Conservation (phyloP, 1,140 invertebrate species). For the Zelostemma sp. region DNA sequence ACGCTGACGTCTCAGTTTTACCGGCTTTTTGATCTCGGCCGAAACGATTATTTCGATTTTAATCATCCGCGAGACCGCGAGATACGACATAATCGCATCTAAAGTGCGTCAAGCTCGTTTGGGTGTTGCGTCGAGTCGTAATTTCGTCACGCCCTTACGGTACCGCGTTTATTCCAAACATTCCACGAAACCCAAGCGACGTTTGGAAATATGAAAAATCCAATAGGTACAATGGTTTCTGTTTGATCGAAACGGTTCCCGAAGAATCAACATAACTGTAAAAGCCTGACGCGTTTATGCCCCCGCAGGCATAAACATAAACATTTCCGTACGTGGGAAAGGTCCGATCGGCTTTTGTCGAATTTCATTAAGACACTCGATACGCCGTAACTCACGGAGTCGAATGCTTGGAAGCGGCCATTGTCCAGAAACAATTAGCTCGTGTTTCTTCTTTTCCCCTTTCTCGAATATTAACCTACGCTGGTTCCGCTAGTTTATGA, state of each 20-base stretch:
- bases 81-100: too few relatives aligned
- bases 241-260: background rate
- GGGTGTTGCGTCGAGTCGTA: background rate
- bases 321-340: slow-evolving; percentile 11
- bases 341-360: background rate
- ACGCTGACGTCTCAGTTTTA: background rate
- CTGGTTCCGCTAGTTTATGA: slow-evolving; percentile 18
- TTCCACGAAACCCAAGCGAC: too few relatives aligned
- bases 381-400: slow-evolving; percentile 22
- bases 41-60: background rate
- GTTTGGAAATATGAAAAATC: too few relatives aligned
- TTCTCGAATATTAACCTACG: slow-evolving; percentile 15
- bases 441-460: slow-evolving; percentile 17
- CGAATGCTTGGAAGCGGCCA: slow-evolving; percentile 38
- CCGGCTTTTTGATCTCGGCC: background rate
- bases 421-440: slow-evolving; percentile 37
- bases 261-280: background rate
- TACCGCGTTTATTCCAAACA: too few relatives aligned
- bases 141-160: too few relatives aligned
- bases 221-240: background rate
- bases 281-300: background rate
- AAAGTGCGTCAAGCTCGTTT: too few relatives aligned
- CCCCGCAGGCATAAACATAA: background rate
- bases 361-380: slow-evolving; percentile 13
- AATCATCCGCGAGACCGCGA: too few relatives aligned